Percentiles rank a stretch among this genome's conserved stretches.
Evolutionary conservation across 2,113 vertebrate species (phyloP).

Genomic region (Kryptolebias marmoratus): DNA sequence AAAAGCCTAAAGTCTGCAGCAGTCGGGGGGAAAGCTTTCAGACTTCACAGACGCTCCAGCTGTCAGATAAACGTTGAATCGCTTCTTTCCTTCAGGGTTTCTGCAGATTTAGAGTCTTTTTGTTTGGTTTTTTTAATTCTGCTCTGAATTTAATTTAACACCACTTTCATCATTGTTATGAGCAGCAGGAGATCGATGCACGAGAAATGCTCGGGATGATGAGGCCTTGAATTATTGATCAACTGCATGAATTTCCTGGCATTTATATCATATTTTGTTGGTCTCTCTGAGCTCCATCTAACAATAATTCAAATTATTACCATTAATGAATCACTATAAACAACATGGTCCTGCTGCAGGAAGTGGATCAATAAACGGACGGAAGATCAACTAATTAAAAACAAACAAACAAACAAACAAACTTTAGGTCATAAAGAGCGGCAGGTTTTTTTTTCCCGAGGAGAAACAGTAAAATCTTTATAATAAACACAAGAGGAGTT

Average conservation of each 20-base stretch:
- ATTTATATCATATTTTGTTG: conserved; percentile 13
- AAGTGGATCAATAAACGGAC: not conserved
- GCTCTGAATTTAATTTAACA: conserved; percentile 2
- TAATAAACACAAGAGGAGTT: not conserved
- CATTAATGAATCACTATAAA: conserved; percentile 15
- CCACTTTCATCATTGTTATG: conserved; percentile 16
- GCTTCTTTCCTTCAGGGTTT: conserved; percentile 4
- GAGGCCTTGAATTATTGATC: conserved; percentile 13
- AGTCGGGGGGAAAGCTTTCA: not conserved
- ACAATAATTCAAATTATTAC: conserved; percentile 3
- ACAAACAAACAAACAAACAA: not conserved
- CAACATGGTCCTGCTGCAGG: not conserved
- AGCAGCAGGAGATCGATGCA: conserved; percentile 11
- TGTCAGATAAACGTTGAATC: not conserved
- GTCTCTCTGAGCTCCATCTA: not conserved
- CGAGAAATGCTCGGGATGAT: conserved; percentile 7
- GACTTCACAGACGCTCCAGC: not conserved
- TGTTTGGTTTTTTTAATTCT: not conserved
- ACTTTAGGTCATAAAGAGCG: not conserved
- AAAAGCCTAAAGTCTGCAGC: not conserved
- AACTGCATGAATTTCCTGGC: conserved; percentile 16
- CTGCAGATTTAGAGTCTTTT: not conserved
- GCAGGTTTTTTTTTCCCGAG: not conserved
- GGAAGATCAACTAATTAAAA: not conserved
- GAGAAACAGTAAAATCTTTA: not conserved